A percentile compares a stretch with the other conserved stretches of the same genome.
These are phyloP conservation scores for Acanthacorydalis orientalis DNA, from an alignment of 2,888 invertebrate species.

Conservation along the genomic window DNA sequence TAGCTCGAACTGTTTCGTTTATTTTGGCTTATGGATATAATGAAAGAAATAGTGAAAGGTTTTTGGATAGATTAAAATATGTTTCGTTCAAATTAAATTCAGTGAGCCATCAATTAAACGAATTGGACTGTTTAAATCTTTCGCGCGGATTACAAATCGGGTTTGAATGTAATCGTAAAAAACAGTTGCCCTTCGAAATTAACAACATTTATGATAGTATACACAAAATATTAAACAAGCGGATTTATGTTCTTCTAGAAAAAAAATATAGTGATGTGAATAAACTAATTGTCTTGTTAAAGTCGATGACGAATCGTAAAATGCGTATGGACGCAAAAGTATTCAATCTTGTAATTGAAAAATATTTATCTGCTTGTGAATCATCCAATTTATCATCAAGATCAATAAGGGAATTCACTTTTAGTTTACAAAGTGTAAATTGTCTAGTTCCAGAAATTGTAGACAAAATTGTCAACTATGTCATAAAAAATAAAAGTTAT, in stretches of 20 bases:
- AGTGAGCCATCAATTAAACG: slow-evolving; percentile 24
- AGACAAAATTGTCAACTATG: slow-evolving; percentile 29
- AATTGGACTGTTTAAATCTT: slow-evolving; percentile 25
- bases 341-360: slow-evolving; percentile 21
- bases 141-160: slow-evolving; percentile 28
- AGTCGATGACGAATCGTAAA: slow-evolving; percentile 15
- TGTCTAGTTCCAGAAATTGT: slow-evolving; percentile 28
- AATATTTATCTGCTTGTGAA: slow-evolving; percentile 18
- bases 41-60: slow-evolving; percentile 12
- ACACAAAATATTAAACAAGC: slow-evolving; percentile 17
- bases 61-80: background rate
- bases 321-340: slow-evolving; percentile 21
- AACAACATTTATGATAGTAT: background rate
- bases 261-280: slow-evolving; percentile 8
- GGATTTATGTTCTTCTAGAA: slow-evolving; percentile 20
- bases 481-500: slow-evolving; percentile 24
- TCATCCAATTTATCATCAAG: slow-evolving; percentile 26
- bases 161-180: slow-evolving; percentile 16
- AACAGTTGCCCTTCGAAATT: slow-evolving; percentile 2
- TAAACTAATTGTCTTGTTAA: slow-evolving; percentile 14
- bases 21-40: slow-evolving; percentile 27
- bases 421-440: slow-evolving; percentile 24
- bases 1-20: slow-evolving; percentile 26
- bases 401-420: slow-evolving; percentile 26
- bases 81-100: background rate